These are phyloP conservation scores for Macrophya alboannulata DNA, from an alignment of 2,888 invertebrate species.

Conservation along the genomic window DNA sequence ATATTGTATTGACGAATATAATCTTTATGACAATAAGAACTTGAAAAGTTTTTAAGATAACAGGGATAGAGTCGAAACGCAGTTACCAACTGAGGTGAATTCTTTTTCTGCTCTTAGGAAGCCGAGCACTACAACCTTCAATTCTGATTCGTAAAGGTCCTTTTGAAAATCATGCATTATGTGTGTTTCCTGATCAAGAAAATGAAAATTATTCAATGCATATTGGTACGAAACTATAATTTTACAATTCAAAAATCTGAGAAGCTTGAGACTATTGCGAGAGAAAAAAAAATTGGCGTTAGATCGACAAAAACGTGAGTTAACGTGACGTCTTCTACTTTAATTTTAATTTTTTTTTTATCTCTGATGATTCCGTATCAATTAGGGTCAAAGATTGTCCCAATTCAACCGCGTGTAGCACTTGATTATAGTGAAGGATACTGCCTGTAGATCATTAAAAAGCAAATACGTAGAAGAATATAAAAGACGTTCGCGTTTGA, in stretches of 20 bases:
- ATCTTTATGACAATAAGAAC: background rate
- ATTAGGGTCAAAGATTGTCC: constrained; percentile 6
- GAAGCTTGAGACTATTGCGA: background rate
- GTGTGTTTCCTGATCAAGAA: constrained; percentile 92
- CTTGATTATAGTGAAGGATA: background rate
- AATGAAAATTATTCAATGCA: constrained; percentile 28
- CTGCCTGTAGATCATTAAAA: background rate
- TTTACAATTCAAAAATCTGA: background rate
- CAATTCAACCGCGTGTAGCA: background rate
- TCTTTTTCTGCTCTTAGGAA: constrained; percentile 93
- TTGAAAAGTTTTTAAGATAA: background rate
- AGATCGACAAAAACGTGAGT: background rate
- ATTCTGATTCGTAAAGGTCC: constrained; percentile 93
- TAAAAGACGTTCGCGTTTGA: background rate
- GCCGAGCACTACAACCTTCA: constrained; percentile 91
- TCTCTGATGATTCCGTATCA: constrained; percentile 20
- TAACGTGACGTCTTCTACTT: background rate
- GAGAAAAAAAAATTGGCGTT: background rate
- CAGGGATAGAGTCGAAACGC: background rate
- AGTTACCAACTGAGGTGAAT: constrained; percentile 86
- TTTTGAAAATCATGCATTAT: constrained; percentile 90
- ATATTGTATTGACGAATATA: background rate
- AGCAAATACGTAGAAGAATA: background rate
- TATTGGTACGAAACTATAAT: background rate
- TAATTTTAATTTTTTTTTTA: background rate